phyloP scores from a whole-genome alignment of 1,140 invertebrate species.

The Vollenhovia emeryi region DNA sequence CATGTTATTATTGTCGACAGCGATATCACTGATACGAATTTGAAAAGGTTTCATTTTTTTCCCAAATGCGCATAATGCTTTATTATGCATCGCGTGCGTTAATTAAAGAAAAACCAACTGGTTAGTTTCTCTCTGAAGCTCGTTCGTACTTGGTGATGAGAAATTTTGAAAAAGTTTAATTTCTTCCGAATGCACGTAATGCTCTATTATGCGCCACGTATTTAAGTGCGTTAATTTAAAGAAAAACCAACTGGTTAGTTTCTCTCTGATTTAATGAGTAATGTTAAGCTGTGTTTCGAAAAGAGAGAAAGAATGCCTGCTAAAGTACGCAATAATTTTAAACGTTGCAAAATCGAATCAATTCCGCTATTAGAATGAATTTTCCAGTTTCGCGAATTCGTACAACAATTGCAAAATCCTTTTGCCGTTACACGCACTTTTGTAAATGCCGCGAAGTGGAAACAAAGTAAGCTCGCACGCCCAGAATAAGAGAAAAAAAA shows the following conservation, averaged over 20 bases:
- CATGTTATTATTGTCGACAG: not conserved
- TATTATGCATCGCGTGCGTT: not conserved
- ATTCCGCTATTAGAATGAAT: not conserved
- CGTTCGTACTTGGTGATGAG: too few relatives aligned
- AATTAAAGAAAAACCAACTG: not conserved
- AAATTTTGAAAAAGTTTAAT: not conserved
- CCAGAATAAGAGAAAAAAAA: conserved; percentile 66
- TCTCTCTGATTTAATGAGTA: not conserved
- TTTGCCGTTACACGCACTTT: not conserved
- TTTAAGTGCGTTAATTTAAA: not conserved
- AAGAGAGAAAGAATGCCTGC: not conserved
- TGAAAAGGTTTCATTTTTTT: not conserved
- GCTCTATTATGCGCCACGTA: not conserved
- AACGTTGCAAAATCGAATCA: not conserved
- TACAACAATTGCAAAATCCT: not conserved
- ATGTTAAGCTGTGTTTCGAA: not conserved
- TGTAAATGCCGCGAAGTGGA: not conserved
- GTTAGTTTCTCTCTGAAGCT: not conserved
- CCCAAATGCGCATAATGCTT: not conserved
- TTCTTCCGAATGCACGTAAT: not conserved
- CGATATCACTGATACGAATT: too few relatives aligned
- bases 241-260: not conserved
- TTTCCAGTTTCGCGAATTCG: not conserved
- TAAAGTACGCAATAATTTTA: not conserved
- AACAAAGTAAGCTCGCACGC: conserved; percentile 54